Conservation (phyloP, 2,113 vertebrate species). For the Cranoglanis bouderius region DNA sequence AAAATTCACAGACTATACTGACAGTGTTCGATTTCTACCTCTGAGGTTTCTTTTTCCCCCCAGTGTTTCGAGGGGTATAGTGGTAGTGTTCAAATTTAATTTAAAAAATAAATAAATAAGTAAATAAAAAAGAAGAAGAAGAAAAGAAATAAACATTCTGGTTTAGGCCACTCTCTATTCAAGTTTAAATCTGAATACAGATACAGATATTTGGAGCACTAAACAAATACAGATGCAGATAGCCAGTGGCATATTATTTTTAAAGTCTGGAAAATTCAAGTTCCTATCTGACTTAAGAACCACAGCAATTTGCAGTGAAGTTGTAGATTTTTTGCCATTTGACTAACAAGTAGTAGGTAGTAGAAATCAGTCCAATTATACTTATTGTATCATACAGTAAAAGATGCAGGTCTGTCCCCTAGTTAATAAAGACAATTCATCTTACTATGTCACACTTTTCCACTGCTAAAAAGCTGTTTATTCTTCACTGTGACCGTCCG, state of each 20-base stretch:
- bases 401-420: background rate
- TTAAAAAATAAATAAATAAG: no score
- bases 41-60: background rate
- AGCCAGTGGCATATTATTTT: background rate
- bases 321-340: background rate
- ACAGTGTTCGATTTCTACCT: background rate
- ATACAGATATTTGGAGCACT: background rate
- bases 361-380: background rate
- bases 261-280: background rate
- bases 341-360: background rate
- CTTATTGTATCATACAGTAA: background rate
- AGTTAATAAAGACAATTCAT: background rate
- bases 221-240: background rate
- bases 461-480: background rate
- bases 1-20: background rate
- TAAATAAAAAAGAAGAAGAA: background rate
- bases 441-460: background rate
- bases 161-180: background rate
- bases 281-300: background rate
- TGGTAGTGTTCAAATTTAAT: background rate
- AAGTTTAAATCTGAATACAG: background rate
- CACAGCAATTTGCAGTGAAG: background rate
- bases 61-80: background rate
- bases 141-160: background rate
- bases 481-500: background rate